Percentiles rank a stretch among this genome's conserved stretches.
Evolutionary conservation across 2,888 invertebrate species (phyloP).

Genomic region (Andrena trimmerana): DNA sequence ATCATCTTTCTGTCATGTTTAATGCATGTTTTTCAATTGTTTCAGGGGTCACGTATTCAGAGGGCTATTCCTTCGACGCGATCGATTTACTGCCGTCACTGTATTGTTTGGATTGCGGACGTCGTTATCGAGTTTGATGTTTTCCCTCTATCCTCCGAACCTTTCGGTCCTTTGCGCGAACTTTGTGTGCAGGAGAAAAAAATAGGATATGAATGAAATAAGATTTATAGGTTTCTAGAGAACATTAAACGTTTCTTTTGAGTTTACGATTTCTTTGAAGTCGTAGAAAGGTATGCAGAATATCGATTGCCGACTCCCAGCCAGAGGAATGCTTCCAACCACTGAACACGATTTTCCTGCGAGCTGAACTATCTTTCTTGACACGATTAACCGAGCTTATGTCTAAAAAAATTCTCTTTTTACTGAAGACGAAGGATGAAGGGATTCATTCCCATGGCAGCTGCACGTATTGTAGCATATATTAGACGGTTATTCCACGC

Average conservation of each 20-base stretch:
- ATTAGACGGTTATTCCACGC: background rate
- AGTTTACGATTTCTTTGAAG: slow-evolving; percentile 2
- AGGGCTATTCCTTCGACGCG: slow-evolving; percentile 39
- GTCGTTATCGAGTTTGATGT: slow-evolving; percentile 44
- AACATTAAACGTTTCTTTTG: background rate
- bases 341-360: slow-evolving; percentile 1
- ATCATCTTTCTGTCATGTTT: slow-evolving; percentile 68
- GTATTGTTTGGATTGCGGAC: slow-evolving; percentile 44
- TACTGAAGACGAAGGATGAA: background rate
- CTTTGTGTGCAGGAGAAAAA: background rate
- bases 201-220: background rate
- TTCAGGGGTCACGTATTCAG: slow-evolving; percentile 61
- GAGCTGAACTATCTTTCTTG: background rate
- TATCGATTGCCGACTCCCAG: slow-evolving; percentile 5
- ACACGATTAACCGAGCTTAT: background rate
- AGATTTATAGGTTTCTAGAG: slow-evolving; percentile 19
- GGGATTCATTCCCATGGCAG: slow-evolving; percentile 4
- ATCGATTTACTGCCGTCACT: slow-evolving; percentile 52
- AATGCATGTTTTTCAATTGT: slow-evolving; percentile 76
- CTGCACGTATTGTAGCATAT: slow-evolving; percentile 1
- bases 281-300: slow-evolving; percentile 1
- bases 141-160: slow-evolving; percentile 19
- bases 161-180: slow-evolving; percentile 9
- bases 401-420: too few relatives aligned
- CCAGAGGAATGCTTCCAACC: background rate